Base-by-base conservation (phyloP, 2,113 vertebrate genomes). In the Amphiprion ocellaris region DNA sequence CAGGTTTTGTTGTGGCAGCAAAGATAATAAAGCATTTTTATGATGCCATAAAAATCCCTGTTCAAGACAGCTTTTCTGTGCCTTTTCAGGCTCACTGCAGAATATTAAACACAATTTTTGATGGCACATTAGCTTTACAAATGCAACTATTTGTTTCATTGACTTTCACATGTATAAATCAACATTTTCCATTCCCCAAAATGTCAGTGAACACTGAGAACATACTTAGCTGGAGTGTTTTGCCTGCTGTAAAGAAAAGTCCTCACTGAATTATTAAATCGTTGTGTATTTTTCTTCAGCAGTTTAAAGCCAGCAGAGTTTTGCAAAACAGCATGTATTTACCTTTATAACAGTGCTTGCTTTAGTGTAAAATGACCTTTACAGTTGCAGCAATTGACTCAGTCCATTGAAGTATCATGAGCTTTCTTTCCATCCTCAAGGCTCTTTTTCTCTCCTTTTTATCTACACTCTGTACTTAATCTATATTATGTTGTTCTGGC, bases 11-110 rank as follows among this genome's bases (percentile, higher is more conserved):
- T 89, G 63, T 85, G 79, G 80, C 79, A 83, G 81, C 58, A 68
- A 64, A 87, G 44, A 87, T 59, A 86, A 92, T 93, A 86, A 90
- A 90, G 54, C 58, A 86, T 74, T 86, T 89, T 85, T 84, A 87
- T 79, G 63, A 64, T 15, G 47, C 37, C 24, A 37, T 89, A 82
- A 89, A 87, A 86, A 74, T 2, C 19, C 44, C 79, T 55, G 59
- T 88, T 91, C 78, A 66, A 83, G 74, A 81, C 62, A 84, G 55
- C 30, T 79, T 76, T 83, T 76, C 66, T 53, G 23, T 73, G 56
- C 56, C 82, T 79, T 79, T 84, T 82, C 60, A 64, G 64, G 30
- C 65, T 68, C 61, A 54, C 58, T 73, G 68, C 63, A 62, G 66
- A 84, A 82, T 79, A 15, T 56, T 70, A 81, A 84, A 88, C 19